Evolutionary conservation across 2,113 vertebrate genomes (phyloP).

Genomic region (Halcyon senegalensis): DNA sequence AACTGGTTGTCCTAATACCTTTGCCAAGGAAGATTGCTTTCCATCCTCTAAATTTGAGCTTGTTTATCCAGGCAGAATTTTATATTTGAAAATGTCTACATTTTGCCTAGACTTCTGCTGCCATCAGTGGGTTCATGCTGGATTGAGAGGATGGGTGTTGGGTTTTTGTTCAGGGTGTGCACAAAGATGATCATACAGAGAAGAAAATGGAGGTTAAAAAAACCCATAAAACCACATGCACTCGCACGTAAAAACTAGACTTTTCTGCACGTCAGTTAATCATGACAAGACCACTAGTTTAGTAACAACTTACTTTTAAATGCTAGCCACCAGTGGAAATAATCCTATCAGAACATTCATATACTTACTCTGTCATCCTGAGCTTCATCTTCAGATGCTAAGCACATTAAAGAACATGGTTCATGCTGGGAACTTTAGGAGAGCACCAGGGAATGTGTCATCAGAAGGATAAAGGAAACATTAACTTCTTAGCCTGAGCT

Average conservation of each 20-base stretch:
- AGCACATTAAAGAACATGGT: not conserved
- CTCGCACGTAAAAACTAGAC: not conserved
- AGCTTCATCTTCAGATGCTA: conserved; percentile 10
- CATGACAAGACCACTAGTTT: conserved; percentile 2
- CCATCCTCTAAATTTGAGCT: not conserved
- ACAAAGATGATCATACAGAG: not conserved
- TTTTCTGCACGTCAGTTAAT: not conserved
- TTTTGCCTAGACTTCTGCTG: not conserved
- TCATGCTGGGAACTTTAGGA: not conserved
- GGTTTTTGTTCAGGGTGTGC: not conserved
- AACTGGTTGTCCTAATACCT: not conserved
- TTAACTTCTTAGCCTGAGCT: not conserved
- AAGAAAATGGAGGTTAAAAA: not conserved
- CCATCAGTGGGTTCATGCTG: not conserved
- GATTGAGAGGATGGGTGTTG: not conserved
- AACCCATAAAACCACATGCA: not conserved
- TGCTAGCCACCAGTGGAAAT: not conserved
- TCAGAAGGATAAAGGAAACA: not conserved
- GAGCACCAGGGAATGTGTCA: not conserved
- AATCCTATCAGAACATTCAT: not conserved
- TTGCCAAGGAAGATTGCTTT: conserved; percentile 30
- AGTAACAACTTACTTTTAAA: not conserved
- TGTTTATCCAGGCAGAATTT: not conserved
- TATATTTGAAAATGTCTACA: not conserved
- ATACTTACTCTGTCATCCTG: not conserved